A percentile compares a stretch with the other conserved stretches of the same genome.
Evolutionary conservation across 2,113 vertebrate species (phyloP).

Genomic region (Eidolon helvum): DNA sequence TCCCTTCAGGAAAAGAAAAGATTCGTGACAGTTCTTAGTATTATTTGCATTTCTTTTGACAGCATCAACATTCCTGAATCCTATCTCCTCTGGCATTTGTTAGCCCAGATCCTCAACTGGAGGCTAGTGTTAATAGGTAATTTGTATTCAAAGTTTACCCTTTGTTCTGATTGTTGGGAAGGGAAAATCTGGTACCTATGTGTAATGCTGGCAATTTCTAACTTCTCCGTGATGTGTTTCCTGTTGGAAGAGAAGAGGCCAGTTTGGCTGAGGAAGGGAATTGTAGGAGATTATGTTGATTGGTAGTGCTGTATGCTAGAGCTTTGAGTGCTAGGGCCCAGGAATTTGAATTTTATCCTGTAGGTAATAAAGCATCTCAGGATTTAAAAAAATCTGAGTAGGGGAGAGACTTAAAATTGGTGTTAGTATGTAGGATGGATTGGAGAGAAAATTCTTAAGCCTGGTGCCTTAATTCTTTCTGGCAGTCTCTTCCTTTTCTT

Average conservation of each 20-base stretch:
- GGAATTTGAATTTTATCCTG: slow-evolving; percentile 8
- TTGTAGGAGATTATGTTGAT: neutral
- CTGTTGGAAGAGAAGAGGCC: neutral
- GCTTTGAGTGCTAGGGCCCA: neutral
- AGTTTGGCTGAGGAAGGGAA: neutral
- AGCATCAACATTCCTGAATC: neutral
- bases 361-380: neutral
- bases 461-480: neutral
- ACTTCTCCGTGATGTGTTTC: neutral
- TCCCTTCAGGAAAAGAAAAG: neutral
- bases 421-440: neutral
- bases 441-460: neutral
- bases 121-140: neutral
- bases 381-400: neutral
- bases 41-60: slow-evolving; percentile 8
- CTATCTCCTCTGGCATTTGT: neutral
- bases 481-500: neutral
- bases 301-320: neutral
- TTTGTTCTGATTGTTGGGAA: slow-evolving; percentile 30
- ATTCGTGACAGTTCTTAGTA: neutral
- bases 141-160: neutral
- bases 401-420: slow-evolving; percentile 3
- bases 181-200: neutral
- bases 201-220: neutral
- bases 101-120: neutral